Evolutionary conservation across 2,888 invertebrate species (phyloP), one percentile per base, ranked within the genome.

Genomic region (Idaea dimidiata): DNA sequence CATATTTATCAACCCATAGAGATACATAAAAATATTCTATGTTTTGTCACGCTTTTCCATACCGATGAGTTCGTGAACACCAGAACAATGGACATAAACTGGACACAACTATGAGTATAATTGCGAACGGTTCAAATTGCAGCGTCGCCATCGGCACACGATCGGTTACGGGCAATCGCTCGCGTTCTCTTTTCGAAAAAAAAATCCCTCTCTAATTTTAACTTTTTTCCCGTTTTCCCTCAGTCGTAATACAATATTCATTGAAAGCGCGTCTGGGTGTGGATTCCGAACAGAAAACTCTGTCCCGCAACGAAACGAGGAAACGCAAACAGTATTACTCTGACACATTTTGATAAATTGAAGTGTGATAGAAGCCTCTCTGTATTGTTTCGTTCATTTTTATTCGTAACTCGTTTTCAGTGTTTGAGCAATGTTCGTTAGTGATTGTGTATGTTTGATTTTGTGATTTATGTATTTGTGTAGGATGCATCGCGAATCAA

Each of bases 371-470:
- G 83, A 82, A 78, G 72, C 74, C 71, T 72, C 72, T 68, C 70
- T 68, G 77, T 76, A 81, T 87, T 86, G 86, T 84, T 87, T 82
- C 78, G 75, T 80, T 76, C 79, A 77, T 85, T 89, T 88, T 89
- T 87, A 83, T 87, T 81, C 76, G 75, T 79, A 84, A 88, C 81
- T 85, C 81, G 78, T 84, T 87, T 86, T 78, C 81, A 79, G 72
- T 84, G 80, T 87, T 88, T 86, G 85, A 81, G 81, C 83, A 79
- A 73, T 78, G 86, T 89, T 89, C 89, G 91, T 90, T 91, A 91
- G 87, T 80, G 85, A 84, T 81, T 83, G 84, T 83, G 81, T 82
- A 79, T 81, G 78, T 83, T 89, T 88, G 87, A 87, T 87, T 14
- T 86, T 86, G 84, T 84, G 75, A 76, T 77, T 75, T 86, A 86